Percentiles rank a stretch among this genome's conserved stretches.
These are phyloP conservation scores for Candidula unifasciata DNA, from an alignment of 2,888 invertebrate species.

Conservation along the genomic window DNA sequence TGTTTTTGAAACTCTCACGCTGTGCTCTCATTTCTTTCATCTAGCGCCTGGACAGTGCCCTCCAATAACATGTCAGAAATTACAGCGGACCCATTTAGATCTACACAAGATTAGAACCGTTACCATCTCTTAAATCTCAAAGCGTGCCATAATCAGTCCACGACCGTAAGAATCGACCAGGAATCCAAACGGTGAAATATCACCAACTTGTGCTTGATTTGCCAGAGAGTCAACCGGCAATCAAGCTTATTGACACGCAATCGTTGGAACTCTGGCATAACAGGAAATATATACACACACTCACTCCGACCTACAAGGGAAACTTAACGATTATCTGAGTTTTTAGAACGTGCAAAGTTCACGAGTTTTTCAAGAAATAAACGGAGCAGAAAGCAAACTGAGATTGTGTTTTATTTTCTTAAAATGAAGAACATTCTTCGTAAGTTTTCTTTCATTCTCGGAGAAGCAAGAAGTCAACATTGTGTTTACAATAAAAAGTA, in stretches of 20 bases:
- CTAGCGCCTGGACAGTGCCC: too few relatives aligned
- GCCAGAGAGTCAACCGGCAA: background rate
- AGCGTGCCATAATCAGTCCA: background rate
- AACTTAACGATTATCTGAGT: background rate
- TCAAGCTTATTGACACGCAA: background rate
- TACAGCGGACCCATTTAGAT: background rate
- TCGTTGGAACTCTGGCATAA: background rate
- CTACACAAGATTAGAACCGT: background rate
- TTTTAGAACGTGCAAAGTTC: background rate
- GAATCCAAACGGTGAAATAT: background rate
- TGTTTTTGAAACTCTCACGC: too few relatives aligned
- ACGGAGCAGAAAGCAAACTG: too few relatives aligned
- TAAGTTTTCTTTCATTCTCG: too few relatives aligned
- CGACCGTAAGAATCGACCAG: background rate
- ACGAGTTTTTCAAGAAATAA: background rate
- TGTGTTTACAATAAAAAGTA: too few relatives aligned
- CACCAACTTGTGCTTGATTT: conserved; percentile 5
- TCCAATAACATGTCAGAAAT: background rate
- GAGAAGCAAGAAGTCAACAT: too few relatives aligned
- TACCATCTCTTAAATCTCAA: background rate
- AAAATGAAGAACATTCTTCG: too few relatives aligned
- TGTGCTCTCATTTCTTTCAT: too few relatives aligned
- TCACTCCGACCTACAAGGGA: too few relatives aligned
- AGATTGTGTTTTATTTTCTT: too few relatives aligned
- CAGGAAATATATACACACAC: background rate